These are phyloP conservation scores for Heterochromis multidens DNA, from an alignment of 2,113 vertebrate species.

Conservation along the genomic window DNA sequence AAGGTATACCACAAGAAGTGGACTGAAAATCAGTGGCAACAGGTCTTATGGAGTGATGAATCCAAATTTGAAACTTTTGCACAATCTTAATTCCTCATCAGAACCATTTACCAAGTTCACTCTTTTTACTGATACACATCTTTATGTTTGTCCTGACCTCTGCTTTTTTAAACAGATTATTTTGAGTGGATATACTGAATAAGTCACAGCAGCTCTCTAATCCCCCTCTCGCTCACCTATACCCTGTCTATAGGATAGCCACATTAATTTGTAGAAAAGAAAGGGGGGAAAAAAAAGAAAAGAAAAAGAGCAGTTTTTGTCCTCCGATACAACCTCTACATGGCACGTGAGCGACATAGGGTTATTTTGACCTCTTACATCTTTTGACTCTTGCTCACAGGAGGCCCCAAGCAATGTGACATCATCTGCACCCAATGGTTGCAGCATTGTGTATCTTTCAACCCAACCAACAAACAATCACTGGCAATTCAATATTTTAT, in stretches of 20 bases:
- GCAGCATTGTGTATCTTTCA: background rate
- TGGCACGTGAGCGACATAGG: slow-evolving; percentile 8
- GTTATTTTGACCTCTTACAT: slow-evolving; percentile 23
- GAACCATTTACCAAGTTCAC: background rate
- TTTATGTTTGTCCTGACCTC: background rate
- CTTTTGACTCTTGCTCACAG: slow-evolving; percentile 38
- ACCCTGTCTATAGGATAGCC: background rate
- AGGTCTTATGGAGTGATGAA: background rate
- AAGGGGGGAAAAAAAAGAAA: background rate
- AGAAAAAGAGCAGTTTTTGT: background rate
- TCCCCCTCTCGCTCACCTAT: background rate
- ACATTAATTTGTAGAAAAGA: background rate
- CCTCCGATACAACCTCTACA: background rate
- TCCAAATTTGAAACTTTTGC: background rate
- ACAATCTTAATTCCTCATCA: background rate
- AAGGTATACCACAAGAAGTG: too few species aligned
- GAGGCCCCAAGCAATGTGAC: slow-evolving; percentile 30
- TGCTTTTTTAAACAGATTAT: too few species aligned
- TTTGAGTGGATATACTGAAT: background rate
- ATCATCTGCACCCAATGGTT: slow-evolving; percentile 8
- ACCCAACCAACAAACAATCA: background rate
- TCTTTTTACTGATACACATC: background rate
- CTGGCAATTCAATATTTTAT: slow-evolving; percentile 3
- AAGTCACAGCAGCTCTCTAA: background rate
- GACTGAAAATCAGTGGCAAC: too few species aligned